A percentile compares a stretch with the other conserved stretches of the same genome.
Conservation (phyloP, 2,888 invertebrate genomes). For the Dryomyza anilis region DNA sequence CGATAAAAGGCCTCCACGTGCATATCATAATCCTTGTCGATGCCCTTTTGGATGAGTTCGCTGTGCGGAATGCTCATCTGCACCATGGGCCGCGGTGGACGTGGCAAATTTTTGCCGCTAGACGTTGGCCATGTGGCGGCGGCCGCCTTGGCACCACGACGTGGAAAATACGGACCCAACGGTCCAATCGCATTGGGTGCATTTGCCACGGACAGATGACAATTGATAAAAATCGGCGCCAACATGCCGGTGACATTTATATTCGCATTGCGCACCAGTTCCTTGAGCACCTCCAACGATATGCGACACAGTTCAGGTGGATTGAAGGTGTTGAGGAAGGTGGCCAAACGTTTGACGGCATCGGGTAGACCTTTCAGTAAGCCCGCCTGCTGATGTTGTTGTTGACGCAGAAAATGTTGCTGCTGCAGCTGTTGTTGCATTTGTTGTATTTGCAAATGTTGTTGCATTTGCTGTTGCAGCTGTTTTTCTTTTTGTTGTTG, state of each 20-base stretch:
- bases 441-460: slow-evolving; percentile 50
- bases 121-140: slow-evolving; percentile 66
- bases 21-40: slow-evolving; percentile 78
- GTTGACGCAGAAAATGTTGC: slow-evolving; percentile 51
- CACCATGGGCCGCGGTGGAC: slow-evolving; percentile 78
- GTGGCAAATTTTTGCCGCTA: slow-evolving; percentile 67
- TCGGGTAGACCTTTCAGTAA: slow-evolving; percentile 85
- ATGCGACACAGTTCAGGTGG: slow-evolving; percentile 81
- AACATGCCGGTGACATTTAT: slow-evolving; percentile 71
- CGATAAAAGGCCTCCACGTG: slow-evolving; percentile 78
- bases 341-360: slow-evolving; percentile 83
- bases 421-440: slow-evolving; percentile 50
- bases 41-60: slow-evolving; percentile 69
- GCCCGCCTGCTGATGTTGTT: slow-evolving; percentile 53
- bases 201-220: slow-evolving; percentile 80
- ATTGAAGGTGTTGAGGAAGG: slow-evolving; percentile 86
- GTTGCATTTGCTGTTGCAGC: slow-evolving; percentile 52
- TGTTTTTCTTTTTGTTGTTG: slow-evolving; percentile 52
- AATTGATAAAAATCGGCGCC: slow-evolving; percentile 84
- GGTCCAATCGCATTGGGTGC: slow-evolving; percentile 70
- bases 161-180: slow-evolving; percentile 78
- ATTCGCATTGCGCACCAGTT: slow-evolving; percentile 58
- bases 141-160: slow-evolving; percentile 66
- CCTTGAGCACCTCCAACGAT: slow-evolving; percentile 70
- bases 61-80: slow-evolving; percentile 83